Evolutionary conservation across 2,113 vertebrate genomes (phyloP).

Genomic region (Clarias batrachus): DNA sequence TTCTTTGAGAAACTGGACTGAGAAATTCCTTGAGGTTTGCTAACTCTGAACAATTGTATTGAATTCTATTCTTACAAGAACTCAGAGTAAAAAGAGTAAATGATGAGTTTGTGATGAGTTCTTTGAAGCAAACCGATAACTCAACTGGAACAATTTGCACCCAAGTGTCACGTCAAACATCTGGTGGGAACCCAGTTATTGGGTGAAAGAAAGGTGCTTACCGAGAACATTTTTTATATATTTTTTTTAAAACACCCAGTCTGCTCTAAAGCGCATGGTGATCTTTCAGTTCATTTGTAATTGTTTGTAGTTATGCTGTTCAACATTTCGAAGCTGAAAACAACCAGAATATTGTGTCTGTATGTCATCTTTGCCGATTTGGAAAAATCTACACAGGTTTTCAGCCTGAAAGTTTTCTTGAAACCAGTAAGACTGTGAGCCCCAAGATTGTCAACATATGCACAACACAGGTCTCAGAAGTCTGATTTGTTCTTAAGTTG

Average conservation of each 20-base stretch:
- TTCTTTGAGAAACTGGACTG: neutral
- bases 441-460: conserved; percentile 52
- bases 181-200: conserved; percentile 31
- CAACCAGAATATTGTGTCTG: neutral
- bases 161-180: conserved; percentile 30
- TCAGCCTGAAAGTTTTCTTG: conserved; percentile 44
- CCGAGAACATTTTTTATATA: conserved; percentile 34
- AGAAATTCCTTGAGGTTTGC: neutral
- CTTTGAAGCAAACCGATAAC: conserved; percentile 35
- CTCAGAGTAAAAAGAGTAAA: neutral
- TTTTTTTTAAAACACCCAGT: conserved; percentile 20
- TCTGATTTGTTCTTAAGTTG: too few species aligned
- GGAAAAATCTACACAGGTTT: conserved; percentile 41
- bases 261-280: neutral
- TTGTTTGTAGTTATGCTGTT: conserved; percentile 17
- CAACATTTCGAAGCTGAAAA: conserved; percentile 9
- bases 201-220: conserved; percentile 39
- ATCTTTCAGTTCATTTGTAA: conserved; percentile 7
- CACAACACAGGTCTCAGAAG: conserved; percentile 11
- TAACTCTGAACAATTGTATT: neutral
- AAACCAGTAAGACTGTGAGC: conserved; percentile 49
- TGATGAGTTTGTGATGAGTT: conserved; percentile 22
- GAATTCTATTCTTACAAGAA: too few species aligned
- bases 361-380: conserved; percentile 23
- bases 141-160: conserved; percentile 32